Percentiles rank a stretch among this genome's conserved stretches.
Evolutionary conservation across 2,888 invertebrate genomes (phyloP).

Genomic region (Helicoverpa assulta): DNA sequence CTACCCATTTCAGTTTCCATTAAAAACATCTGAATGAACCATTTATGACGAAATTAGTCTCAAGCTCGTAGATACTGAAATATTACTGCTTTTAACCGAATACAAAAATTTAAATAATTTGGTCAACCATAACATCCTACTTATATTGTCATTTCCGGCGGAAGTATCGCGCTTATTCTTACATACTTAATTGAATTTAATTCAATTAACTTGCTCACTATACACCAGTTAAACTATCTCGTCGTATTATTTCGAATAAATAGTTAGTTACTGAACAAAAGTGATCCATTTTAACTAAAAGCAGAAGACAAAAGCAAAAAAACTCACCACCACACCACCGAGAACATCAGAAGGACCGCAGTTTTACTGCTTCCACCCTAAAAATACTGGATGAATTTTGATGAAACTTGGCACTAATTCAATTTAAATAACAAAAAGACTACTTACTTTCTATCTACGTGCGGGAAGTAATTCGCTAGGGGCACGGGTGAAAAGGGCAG

Average conservation of each 20-base stretch:
- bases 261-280: no score
- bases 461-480: no score
- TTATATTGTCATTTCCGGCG: constrained; percentile 70
- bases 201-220: constrained; percentile 71
- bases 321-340: no score
- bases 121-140: constrained; percentile 73
- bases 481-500: no score
- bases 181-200: constrained; percentile 72
- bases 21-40: not conserved
- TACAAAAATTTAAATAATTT: constrained; percentile 57
- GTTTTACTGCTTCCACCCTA: no score
- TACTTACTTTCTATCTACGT: no score
- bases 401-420: no score
- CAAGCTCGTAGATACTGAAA: not conserved
- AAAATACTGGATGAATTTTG: no score
- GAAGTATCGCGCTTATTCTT: constrained; percentile 67
- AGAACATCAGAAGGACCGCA: no score
- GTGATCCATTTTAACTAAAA: no score
- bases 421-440: no score
- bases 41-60: not conserved
- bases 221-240: constrained; percentile 19
- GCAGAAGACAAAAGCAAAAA: no score
- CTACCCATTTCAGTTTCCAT: not conserved
- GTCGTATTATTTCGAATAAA: not conserved
- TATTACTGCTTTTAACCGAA: not conserved